Base-by-base conservation (phyloP, 2,888 invertebrate genomes). In the Nemoura dubitans region DNA sequence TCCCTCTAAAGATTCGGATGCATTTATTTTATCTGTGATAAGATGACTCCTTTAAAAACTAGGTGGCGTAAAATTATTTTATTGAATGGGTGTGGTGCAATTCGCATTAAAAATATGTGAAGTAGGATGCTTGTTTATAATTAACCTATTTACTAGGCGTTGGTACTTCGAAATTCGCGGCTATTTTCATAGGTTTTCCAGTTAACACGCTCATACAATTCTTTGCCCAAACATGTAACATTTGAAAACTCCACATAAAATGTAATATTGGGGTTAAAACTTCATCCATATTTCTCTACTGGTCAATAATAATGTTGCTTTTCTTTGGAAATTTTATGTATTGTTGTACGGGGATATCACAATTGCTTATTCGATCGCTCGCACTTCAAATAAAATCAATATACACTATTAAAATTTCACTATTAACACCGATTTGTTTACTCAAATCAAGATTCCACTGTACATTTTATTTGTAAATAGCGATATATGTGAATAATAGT, bases 401-500 rank as follows among this genome's bases (percentile, higher is more conserved):
- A 25, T 77, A 28, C 78, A 29, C 78, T 42, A n/a, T 81, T 27
- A 81, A 29, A 21, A n/a, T 81, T 81, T 81, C 81, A 29, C n/a
- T 29, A 29, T 81, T 80, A 29, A 29, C 30, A 81, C 3, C 21
- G n/a, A 30, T 27, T 16, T 81, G 81, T 59, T 59, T 21, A 59
- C 10, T 59, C 59, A 59, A 59, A 59, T 59, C 85, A 87, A 88
- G 86, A 88, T 87, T 89, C 87, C 87, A 86, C 14, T 88, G 89
- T 89, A 89, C 80, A 91, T 91, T 91, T 91, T 91, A 91, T 92
- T 92, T 92, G 92, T 92, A 92, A 90, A 92, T 92, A 92, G 90
- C 89, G 27, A 78, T 92, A 91, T 91, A 91, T 92, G 91, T 91
- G 92, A 92, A 92, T 92, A 92, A 92, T 91, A 91, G 91, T 36